Evolutionary conservation across 1,140 invertebrate genomes (phyloP).

Genomic region (Listronotus oregonensis): DNA sequence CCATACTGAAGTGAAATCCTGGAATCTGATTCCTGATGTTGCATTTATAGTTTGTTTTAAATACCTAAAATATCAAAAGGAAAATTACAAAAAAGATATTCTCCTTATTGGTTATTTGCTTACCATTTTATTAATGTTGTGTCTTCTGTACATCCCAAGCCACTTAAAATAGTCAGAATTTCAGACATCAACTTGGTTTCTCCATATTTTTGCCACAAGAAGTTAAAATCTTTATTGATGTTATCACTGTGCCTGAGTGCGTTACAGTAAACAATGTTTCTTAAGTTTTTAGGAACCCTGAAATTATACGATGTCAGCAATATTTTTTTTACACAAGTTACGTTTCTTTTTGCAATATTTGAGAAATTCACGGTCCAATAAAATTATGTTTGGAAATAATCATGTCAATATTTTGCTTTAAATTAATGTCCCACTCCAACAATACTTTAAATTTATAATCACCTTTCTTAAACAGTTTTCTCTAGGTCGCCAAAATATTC

Average conservation of each 20-base stretch:
- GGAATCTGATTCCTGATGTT: conserved; percentile 56
- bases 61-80: conserved; percentile 41
- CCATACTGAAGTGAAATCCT: conserved; percentile 56
- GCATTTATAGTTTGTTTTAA: conserved; percentile 48
- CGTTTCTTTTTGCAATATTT: no score
- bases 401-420: no score
- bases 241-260: conserved; percentile 56
- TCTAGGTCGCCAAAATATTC: no score
- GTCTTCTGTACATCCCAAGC: conserved; percentile 64
- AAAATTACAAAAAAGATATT: no score
- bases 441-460: no score
- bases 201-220: conserved; percentile 59
- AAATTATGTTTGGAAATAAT: no score
- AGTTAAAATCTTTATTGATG: conserved; percentile 56
- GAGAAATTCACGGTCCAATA: no score
- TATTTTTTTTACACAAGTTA: no score
- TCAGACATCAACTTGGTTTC: conserved; percentile 60
- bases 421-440: no score
- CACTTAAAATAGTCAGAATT: conserved; percentile 61
- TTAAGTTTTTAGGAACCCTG: conserved; percentile 62
- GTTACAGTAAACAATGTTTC: conserved; percentile 64
- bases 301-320: background rate
- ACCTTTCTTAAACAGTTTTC: no score
- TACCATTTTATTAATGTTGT: conserved; percentile 56
- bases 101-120: no score